phyloP scores from a whole-genome alignment of 1,140 invertebrate genomes.

The Cotesia vestalis region DNA sequence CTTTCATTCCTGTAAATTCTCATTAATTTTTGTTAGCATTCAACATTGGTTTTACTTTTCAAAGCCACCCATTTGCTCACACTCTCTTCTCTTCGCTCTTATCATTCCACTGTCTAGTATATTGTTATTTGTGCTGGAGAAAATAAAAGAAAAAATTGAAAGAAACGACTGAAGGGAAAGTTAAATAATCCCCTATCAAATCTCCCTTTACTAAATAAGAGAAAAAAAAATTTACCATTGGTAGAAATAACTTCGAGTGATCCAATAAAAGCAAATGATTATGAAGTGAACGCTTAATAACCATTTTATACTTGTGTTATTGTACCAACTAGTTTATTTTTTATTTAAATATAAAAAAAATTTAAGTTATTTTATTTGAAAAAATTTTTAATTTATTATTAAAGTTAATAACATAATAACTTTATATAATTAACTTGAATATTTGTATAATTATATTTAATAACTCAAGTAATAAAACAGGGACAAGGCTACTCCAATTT shows the following conservation, averaged over 20 bases:
- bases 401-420: no score
- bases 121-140: not conserved
- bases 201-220: conserved; percentile 1
- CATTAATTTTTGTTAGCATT: conserved; percentile 9
- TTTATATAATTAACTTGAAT: no score
- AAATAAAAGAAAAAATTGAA: conserved; percentile 31
- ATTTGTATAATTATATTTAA: not conserved
- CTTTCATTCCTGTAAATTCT: not conserved
- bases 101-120: not conserved
- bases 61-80: not conserved
- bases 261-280: not conserved
- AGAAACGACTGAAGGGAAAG: conserved; percentile 28
- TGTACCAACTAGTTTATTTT: conserved; percentile 9
- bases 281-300: conserved; percentile 10
- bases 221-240: not conserved
- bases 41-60: no score
- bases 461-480: not conserved
- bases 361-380: no score
- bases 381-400: no score
- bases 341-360: not conserved
- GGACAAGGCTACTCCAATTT: not conserved
- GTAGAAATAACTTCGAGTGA: not conserved
- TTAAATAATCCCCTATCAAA: conserved; percentile 39
- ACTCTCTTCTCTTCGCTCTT: not conserved
- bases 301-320: conserved; percentile 17